Evolutionary conservation across 2,888 invertebrate genomes (phyloP), one percentile per base, ranked within the genome.

Genomic region (Agrotis clavis): DNA sequence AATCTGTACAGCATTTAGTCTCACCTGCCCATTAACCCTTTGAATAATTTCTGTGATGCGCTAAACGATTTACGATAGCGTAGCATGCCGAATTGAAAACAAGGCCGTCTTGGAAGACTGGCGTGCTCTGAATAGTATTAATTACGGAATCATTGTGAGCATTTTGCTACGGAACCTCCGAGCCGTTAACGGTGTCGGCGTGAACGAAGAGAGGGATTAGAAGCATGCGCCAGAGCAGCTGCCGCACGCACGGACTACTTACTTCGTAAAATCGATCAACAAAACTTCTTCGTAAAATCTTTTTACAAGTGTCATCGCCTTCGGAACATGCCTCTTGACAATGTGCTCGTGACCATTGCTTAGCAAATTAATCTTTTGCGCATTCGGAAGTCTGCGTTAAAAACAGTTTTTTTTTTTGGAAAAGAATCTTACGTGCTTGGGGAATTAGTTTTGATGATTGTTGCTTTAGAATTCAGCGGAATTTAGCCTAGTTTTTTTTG

Each of bases 61-160:
- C 91, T 93, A 94, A 95, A 93, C 93, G 93, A 95, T 95, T 94
- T 93, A 94, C 92, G 90, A 92, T 90, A 90, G 89, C 90, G 87
- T 87, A 91, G 92, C 93, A 92, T 88, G 81, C 87, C 94, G 90
- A 94, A 95, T 95, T 89, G 90, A 88, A 95, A 95, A 95, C 94
- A 95, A 95, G 95, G 94, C 92, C 93, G 92, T 89, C 86, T 88
- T 90, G 90, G 89, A 88, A 91, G 90, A 91, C 87, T 89, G 92
- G 90, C 91, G 92, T 93, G 93, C 90, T 91, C 91, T 86, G 93
- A 91, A 92, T 93, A 89, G 90, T 91, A 88, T 94, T 94, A 94
- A 95, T 95, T 95, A 93, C 90, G 88, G 91, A 92, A 92, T 90
- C 89, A 89, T 91, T 90, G 90, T 90, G 81, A 88, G 86, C 86